Evolutionary conservation across 2,888 invertebrate species (phyloP), one percentile per base, ranked within the genome.

Genomic region (Rhaphigaster nebulosa): DNA sequence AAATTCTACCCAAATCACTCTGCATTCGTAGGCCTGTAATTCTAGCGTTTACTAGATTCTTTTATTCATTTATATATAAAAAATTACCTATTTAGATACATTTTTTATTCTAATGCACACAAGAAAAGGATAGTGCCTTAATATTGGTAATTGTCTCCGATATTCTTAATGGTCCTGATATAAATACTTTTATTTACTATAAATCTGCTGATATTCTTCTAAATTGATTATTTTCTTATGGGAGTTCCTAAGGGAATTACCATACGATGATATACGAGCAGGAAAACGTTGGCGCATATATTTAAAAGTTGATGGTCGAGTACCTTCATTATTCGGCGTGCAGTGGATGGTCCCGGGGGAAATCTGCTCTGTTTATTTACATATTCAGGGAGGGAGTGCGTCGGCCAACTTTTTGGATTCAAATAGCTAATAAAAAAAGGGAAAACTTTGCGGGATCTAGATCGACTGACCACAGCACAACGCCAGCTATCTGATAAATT

Each of bases 351-450:
- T 84, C 84, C 45, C 84, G n/a, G n/a, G 84, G 84, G 84, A 84
- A 84, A 84, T 84, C 84, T 84, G 84, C 84, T 13, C 84, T n/a
- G 84, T 45, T 84, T 84, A 84, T 84, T 84, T 84, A 84, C 84
- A 84, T 84, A 84, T 84, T 50, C 45, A 84, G 84, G 45, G 29
- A 26, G 80, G 41, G 84, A 1, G 41, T 15, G 84, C 26, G 12
- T n/a, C 84, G n/a, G 13, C 20, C 13, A 84, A 84, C 84, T 84
- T 84, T 84, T 84, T 41, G 45, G 84, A 84, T 84, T 84, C 45
- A 84, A 84, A 84, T 84, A 50, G 84, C 84, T 50, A 84, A 84
- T 84, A 41, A 84, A 84, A 80, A 26, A 41, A 26, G 45, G 45
- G 26, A 45, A 45, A 50, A n/a, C n/a, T 84, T 45, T 50, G 45